Evolutionary conservation across 2,888 invertebrate species (phyloP).

Genomic region (Pemphredon lugubris): DNA sequence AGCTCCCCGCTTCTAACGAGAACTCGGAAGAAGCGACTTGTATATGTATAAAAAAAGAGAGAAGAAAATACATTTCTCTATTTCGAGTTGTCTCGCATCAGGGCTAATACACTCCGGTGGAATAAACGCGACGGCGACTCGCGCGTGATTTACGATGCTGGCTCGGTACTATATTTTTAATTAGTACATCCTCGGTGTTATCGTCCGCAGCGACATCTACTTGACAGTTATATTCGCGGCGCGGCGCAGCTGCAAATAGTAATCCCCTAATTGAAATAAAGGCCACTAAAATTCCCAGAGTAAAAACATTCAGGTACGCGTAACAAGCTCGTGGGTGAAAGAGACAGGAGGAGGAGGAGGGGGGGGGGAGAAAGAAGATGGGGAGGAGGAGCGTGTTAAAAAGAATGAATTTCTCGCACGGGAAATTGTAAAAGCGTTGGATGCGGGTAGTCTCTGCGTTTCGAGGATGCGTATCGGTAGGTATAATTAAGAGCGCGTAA

Average conservation of each 20-base stretch:
- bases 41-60: too few relatives aligned
- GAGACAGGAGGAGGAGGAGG: too few relatives aligned
- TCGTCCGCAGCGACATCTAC: neutral
- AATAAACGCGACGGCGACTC: too few relatives aligned
- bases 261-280: neutral
- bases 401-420: neutral
- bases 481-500: slow-evolving; percentile 55
- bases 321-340: too few relatives aligned
- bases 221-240: neutral
- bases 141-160: too few relatives aligned
- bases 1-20: too few relatives aligned
- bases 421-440: neutral
- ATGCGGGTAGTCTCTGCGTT: slow-evolving; percentile 4
- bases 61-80: too few relatives aligned
- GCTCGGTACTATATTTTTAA: neutral
- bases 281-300: neutral
- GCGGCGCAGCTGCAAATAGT: neutral
- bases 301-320: neutral
- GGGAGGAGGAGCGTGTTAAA: neutral
- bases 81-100: too few relatives aligned
- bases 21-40: too few relatives aligned
- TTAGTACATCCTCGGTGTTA: neutral
- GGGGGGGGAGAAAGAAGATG: too few relatives aligned
- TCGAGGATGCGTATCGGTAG: neutral
- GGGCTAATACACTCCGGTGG: too few relatives aligned